Evolutionary conservation across 2,888 invertebrate genomes (phyloP).

Genomic region (Tetanocera ferruginea): DNA sequence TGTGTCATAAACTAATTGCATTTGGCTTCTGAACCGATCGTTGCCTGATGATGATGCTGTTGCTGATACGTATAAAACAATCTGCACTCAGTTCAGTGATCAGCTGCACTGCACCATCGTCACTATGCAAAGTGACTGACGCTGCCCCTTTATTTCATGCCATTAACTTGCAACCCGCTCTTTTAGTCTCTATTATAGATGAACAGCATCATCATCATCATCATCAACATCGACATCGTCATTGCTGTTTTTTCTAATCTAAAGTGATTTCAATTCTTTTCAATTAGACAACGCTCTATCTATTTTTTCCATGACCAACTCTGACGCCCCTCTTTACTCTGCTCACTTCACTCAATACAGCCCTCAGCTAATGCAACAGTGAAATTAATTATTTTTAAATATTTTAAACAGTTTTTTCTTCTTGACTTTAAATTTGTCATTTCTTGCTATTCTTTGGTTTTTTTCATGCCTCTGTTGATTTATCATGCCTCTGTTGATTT

Average conservation of each 20-base stretch:
- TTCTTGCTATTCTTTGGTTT: background rate
- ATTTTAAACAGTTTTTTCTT: background rate
- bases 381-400: conserved; percentile 8
- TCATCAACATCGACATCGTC: background rate
- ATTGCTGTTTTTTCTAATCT: conserved; percentile 15
- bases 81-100: conserved; percentile 11
- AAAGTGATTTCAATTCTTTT: conserved; percentile 24
- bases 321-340: background rate
- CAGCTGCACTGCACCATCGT: background rate
- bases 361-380: background rate
- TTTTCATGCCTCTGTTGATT: background rate
- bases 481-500: no score
- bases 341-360: background rate
- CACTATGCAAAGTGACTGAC: background rate
- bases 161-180: background rate
- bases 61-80: conserved; percentile 9
- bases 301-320: background rate
- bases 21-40: conserved; percentile 25
- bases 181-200: background rate
- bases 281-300: conserved; percentile 7
- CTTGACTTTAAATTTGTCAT: background rate
- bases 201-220: background rate
- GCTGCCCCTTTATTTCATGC: background rate
- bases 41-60: no score
- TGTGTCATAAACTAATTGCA: conserved; percentile 33